Evolutionary conservation across 2,888 invertebrate species (phyloP), one percentile per base, ranked within the genome.

Genomic region (Phlogophora meticulosa): DNA sequence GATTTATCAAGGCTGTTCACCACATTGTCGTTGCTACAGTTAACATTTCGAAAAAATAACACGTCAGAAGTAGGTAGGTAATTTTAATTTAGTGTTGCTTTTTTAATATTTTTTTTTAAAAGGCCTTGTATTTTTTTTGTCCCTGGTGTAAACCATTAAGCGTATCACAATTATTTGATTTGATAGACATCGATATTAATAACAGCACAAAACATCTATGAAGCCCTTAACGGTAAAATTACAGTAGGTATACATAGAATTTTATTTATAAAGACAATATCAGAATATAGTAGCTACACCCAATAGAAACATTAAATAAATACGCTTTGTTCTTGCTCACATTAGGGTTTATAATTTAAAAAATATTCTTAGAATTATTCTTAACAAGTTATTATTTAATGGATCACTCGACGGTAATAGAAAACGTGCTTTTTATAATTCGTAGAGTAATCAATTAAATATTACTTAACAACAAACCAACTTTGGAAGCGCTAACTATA

Each of bases 111-210:
- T 64, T 64, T 49, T 0, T 0, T 36, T 22, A 42, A 11, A 20
- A 0, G 1, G 3, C 4, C 2, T n/a, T 40, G 2, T 42, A 10
- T 46, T 0, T 49, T n/a, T 40, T 61, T 68, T 48, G 24, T 24
- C 55, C 72, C 55, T 61, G 63, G 67, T 63, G 72, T 76, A 61
- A 78, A 74, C 57, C 0, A n/a, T 52, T 81, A 90, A 91, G 92
- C 92, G 90, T 92, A 90, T 92, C 91, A 93, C 93, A 89, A 84
- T 82, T 70, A 66, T 72, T 86, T 85, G 85, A 83, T 83, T 81
- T 81, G 77, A 85, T 87, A 88, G 87, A 91, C 87, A 88, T 86
- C 79, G 56, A 87, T 81, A 79, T 77, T 63, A 76, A 72, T 80
- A 82, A 83, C 83, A 86, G 82, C 86, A 84, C 83, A 78, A 85